Conservation (phyloP, 2,888 invertebrate genomes). For the Ctena decussata region DNA sequence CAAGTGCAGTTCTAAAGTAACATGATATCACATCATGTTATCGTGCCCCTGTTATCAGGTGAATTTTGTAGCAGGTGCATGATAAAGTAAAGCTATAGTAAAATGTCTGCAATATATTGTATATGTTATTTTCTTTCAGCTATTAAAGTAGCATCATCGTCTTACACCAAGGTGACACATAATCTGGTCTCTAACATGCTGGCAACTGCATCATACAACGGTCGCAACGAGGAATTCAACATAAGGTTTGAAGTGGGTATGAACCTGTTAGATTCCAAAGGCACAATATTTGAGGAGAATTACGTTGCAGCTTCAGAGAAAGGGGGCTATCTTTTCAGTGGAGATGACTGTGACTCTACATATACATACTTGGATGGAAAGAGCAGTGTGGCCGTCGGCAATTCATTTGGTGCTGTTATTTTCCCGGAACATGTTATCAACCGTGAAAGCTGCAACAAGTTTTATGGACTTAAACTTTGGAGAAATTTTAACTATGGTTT, state of each 20-base stretch:
- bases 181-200: constrained; percentile 76
- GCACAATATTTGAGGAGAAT: constrained; percentile 68
- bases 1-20: too few species aligned
- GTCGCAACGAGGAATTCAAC: constrained; percentile 71
- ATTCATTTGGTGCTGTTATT: constrained; percentile 17
- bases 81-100: too few species aligned
- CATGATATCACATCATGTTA: too few species aligned
- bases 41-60: too few species aligned
- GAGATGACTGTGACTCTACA: constrained; percentile 23
- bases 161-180: constrained; percentile 70
- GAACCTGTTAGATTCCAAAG: constrained; percentile 41
- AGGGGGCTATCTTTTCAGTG: constrained; percentile 64
- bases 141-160: constrained; percentile 63
- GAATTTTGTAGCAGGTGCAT: too few species aligned
- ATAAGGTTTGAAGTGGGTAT: constrained; percentile 65
- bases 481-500: constrained; percentile 76
- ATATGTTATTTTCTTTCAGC: constrained; percentile 61
- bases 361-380: constrained; percentile 18
- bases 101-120: too few species aligned
- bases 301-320: constrained; percentile 78
- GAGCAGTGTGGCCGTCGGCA: constrained; percentile 26
- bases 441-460: constrained; percentile 56
- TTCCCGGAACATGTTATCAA: not conserved
- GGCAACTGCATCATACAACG: constrained; percentile 80
- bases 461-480: constrained; percentile 72